Conservation (phyloP, 2,797 vertebrate species). For the Brachyrhaphis roseni region DNA sequence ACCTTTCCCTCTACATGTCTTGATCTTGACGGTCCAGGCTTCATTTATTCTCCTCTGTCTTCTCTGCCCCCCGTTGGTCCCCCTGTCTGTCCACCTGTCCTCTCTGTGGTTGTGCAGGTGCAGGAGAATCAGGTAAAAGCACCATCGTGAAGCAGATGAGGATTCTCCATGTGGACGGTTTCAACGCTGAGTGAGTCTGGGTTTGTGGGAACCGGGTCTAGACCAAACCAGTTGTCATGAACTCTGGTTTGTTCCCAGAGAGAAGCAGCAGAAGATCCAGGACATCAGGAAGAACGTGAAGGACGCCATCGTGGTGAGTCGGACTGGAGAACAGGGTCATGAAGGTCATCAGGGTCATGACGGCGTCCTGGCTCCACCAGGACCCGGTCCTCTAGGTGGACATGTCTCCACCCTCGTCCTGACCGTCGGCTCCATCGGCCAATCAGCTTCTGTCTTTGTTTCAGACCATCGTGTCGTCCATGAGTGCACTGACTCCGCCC, state of each 20-base stretch:
- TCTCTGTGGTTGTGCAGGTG: conserved; percentile 79
- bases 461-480: conserved; percentile 94
- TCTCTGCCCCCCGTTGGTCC: neutral
- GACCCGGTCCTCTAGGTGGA: neutral
- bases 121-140: conserved; percentile 98
- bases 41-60: neutral
- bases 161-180: conserved; percentile 97
- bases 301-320: conserved; percentile 96
- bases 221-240: neutral
- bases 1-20: neutral
- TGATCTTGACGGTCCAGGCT: neutral
- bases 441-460: conserved; percentile 44
- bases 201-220: neutral
- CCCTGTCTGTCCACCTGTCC: neutral
- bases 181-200: conserved; percentile 92
- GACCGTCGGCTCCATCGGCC: neutral
- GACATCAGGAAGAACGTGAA: conserved; percentile 99
- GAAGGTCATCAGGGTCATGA: neutral
- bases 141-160: conserved; percentile 99
- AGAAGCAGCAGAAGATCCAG: conserved; percentile 96
- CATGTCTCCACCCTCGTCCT: neutral
- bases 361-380: neutral
- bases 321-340: conserved; percentile 14
- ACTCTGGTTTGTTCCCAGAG: conserved; percentile 77
- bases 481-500: conserved; percentile 95